These are phyloP conservation scores for Pogonocichla stellata DNA, from an alignment of 2,113 vertebrate species.

Conservation along the genomic window DNA sequence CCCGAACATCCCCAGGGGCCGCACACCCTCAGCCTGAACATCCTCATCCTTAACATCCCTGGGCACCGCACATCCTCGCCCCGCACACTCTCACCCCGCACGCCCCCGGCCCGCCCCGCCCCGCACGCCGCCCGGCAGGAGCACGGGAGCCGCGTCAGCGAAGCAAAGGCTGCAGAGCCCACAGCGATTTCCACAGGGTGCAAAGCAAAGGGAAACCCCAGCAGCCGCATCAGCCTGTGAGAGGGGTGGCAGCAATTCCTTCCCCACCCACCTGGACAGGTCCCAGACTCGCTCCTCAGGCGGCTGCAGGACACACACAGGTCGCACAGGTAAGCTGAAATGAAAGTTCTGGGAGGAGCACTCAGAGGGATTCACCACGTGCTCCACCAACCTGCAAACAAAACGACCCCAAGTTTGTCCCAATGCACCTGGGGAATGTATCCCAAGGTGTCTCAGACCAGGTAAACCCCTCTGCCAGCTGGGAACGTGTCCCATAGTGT, in stretches of 20 bases:
- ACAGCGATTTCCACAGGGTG: rapidly evolving
- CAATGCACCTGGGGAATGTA: rapidly evolving
- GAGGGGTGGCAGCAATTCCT: not conserved
- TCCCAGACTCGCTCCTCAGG: constrained; percentile 74
- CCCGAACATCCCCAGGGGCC: too few relatives aligned
- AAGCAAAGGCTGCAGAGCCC: not conserved
- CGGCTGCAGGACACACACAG: constrained; percentile 76
- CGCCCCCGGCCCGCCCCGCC: too few relatives aligned
- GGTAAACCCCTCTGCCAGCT: too few relatives aligned
- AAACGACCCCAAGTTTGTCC: not conserved
- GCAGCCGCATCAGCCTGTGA: not conserved
- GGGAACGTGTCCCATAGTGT: rapidly evolving
- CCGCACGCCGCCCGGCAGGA: too few relatives aligned
- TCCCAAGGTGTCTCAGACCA: too few relatives aligned
- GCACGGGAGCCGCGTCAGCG: too few relatives aligned
- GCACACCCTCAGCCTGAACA: too few relatives aligned
- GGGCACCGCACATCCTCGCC: too few relatives aligned
- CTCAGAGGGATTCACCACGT: constrained; percentile 68
- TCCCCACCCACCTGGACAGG: constrained; percentile 71
- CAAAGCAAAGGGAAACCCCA: not conserved
- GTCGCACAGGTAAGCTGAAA: constrained; percentile 73
- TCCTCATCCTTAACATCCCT: too few relatives aligned
- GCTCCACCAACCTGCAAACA: constrained; percentile 75
- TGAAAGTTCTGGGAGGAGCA: constrained; percentile 72
- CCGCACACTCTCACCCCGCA: too few relatives aligned